phyloP scores from a whole-genome alignment of 2,797 vertebrate genomes.

The Lutjanus campechanus region DNA sequence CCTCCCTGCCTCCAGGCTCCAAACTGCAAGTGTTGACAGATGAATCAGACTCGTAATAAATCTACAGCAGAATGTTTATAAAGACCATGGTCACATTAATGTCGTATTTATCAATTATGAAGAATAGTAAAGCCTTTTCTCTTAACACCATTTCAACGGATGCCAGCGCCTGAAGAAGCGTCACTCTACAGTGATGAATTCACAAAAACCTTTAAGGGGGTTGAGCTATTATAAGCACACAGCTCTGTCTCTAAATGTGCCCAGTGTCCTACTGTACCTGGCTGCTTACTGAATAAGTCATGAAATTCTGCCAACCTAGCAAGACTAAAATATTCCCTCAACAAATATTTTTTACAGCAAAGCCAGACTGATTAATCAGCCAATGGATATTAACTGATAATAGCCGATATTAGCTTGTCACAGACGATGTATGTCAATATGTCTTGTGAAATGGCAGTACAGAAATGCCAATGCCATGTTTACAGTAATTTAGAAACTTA shows the following conservation, averaged over 20 bases:
- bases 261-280: slow-evolving; percentile 25
- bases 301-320: slow-evolving; percentile 23
- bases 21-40: slow-evolving; percentile 56
- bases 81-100: slow-evolving; percentile 36
- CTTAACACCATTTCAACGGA: slow-evolving; percentile 5
- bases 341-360: neutral
- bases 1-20: slow-evolving; percentile 52
- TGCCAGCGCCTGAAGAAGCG: slow-evolving; percentile 11
- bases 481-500: neutral
- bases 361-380: slow-evolving; percentile 1
- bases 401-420: neutral
- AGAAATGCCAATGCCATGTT: neutral
- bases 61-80: slow-evolving; percentile 52
- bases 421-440: neutral
- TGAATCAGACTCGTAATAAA: slow-evolving; percentile 65
- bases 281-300: slow-evolving; percentile 27
- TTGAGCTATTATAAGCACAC: slow-evolving; percentile 24
- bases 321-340: slow-evolving; percentile 16
- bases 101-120: slow-evolving; percentile 29
- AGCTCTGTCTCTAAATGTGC: slow-evolving; percentile 29
- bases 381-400: neutral
- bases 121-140: slow-evolving; percentile 27
- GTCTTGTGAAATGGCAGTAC: neutral
- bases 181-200: slow-evolving; percentile 25
- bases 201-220: slow-evolving; percentile 26